phyloP scores from a whole-genome alignment of 2,888 invertebrate species.

The Drosophila niveifrons region DNA sequence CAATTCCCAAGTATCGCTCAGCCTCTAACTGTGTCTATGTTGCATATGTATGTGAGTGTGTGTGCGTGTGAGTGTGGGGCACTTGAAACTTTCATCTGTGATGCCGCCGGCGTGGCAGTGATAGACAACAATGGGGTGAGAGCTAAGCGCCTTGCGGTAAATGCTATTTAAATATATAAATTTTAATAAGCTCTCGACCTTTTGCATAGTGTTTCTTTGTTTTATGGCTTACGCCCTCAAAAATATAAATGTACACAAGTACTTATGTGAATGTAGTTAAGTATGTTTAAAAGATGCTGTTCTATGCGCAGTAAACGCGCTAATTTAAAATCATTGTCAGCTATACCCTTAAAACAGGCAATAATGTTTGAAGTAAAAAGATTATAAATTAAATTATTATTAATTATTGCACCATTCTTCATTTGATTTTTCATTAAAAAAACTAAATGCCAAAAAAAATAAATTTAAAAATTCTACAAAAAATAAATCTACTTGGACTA shows the following conservation, averaged over 20 bases:
- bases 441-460: too few species aligned
- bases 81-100: constrained; percentile 75
- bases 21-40: constrained; percentile 20
- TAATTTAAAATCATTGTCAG: neutral
- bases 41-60: constrained; percentile 22
- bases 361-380: too few species aligned
- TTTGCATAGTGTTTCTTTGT: constrained; percentile 37
- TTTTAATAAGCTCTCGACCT: constrained; percentile 80
- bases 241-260: neutral
- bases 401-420: too few species aligned
- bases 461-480: too few species aligned
- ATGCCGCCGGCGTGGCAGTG: constrained; percentile 51
- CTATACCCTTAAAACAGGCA: neutral
- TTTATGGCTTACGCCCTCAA: constrained; percentile 23
- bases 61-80: constrained; percentile 24
- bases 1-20: constrained; percentile 46
- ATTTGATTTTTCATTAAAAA: too few species aligned
- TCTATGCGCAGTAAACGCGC: neutral
- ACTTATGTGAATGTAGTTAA: neutral
- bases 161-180: constrained; percentile 83
- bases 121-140: constrained; percentile 41
- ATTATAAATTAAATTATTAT: too few species aligned
- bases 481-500: too few species aligned
- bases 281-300: neutral
- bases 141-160: constrained; percentile 58